Conservation (phyloP, 2,888 invertebrate species). For the Nomada flava region DNA sequence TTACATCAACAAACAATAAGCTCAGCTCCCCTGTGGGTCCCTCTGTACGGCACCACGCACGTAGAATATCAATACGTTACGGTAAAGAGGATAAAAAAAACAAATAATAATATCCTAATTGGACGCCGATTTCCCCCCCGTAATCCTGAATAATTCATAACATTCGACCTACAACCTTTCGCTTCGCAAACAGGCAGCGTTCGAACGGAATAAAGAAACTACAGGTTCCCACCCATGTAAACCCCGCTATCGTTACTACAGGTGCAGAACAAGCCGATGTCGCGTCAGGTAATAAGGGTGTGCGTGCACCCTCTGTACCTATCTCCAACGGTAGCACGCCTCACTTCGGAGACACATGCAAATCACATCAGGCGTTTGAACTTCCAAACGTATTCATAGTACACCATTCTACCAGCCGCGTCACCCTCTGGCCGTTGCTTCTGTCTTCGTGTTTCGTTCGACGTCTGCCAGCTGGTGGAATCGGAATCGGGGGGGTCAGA, state of each 20-base stretch:
- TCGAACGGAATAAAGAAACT: conserved; percentile 3
- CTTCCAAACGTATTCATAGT: conserved; percentile 77
- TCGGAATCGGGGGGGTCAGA: background rate
- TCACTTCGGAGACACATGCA: conserved; percentile 70
- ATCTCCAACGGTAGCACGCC: conserved; percentile 16
- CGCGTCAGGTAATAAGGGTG: background rate
- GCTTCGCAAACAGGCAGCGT: background rate
- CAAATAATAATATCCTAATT: background rate
- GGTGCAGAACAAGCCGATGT: conserved; percentile 10
- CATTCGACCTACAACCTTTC: background rate
- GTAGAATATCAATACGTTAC: background rate
- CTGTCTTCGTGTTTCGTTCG: conserved; percentile 62
- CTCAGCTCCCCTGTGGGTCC: background rate
- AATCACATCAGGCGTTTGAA: conserved; percentile 74
- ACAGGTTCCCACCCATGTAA: background rate
- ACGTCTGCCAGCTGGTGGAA: conserved; percentile 37
- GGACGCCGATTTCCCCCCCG: too few relatives aligned
- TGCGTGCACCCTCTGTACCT: background rate
- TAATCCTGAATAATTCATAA: conserved; percentile 4
- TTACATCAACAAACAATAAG: background rate
- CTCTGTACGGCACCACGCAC: background rate
- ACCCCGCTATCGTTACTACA: conserved; percentile 3
- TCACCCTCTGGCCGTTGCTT: conserved; percentile 47
- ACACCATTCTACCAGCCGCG: conserved; percentile 50
- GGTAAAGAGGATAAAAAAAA: background rate